phyloP scores from a whole-genome alignment of 2,888 invertebrate species.

The Cosmia pyralina region DNA sequence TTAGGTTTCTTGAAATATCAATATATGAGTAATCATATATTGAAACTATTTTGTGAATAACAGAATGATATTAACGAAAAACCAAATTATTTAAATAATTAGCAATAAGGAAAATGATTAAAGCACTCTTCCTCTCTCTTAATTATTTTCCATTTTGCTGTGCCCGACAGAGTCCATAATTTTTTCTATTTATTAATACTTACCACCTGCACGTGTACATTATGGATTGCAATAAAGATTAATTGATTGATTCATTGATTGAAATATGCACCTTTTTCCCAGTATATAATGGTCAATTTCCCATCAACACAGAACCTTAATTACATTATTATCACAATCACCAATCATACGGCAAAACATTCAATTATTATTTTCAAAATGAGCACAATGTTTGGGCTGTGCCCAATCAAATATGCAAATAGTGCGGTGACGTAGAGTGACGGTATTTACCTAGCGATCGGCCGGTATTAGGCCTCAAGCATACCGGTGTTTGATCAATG shows the following conservation, averaged over 20 bases:
- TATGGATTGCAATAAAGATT: no score
- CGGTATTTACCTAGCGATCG: constrained; percentile 55
- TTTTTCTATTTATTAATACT: no score
- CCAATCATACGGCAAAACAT: constrained; percentile 39
- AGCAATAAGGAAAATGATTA: no score
- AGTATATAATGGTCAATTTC: background rate
- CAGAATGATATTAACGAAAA: no score
- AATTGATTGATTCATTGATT: no score
- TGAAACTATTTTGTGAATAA: no score
- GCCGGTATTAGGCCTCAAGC: constrained; percentile 37
- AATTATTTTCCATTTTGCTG: no score
- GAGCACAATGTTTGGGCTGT: constrained; percentile 71
- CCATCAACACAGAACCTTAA: constrained; percentile 15
- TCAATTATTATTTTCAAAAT: constrained; percentile 70
- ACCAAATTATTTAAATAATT: no score
- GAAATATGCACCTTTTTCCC: constrained; percentile 4
- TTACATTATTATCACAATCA: constrained; percentile 33
- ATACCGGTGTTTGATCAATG: constrained; percentile 21
- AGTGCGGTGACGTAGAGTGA: constrained; percentile 50
- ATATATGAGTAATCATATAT: no score
- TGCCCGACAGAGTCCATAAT: no score
- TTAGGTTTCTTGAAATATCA: background rate
- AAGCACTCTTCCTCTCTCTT: no score
- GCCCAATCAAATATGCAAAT: constrained; percentile 84
- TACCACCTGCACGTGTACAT: no score